Evolutionary conservation across 2,888 invertebrate genomes (phyloP), one percentile per base, ranked within the genome.

Genomic region (Sycophila texana): DNA sequence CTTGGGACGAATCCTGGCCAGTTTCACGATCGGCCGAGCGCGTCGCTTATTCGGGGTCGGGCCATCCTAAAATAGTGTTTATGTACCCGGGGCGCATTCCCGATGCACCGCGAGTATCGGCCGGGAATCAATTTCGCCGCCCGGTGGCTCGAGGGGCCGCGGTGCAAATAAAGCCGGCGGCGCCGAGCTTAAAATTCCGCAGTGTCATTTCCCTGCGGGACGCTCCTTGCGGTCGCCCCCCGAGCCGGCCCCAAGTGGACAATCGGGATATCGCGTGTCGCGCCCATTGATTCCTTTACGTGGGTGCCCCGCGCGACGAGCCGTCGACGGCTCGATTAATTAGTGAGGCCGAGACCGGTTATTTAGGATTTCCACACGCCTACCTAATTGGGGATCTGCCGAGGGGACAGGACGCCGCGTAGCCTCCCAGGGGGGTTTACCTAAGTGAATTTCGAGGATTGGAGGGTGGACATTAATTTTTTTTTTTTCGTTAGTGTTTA

Each of bases 191-290:
- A 65, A 74, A 74, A 80, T 80, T 80, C 77, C 53, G 58, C 63
- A 68, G 68, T 51, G 49, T 65, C 63, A 76, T 74, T 77, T 67
- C 70, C 80, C 77, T 58, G 47, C 20, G 80, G 80, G 72, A 53
- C 67, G 39, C 53, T 60, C 57, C 63, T 70, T 39, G 39, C 18
- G 49, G 18, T 20, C 39, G n/a, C 30, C 63, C n/a, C n/a, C 7
- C 51, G 30, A n/a, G 30, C 18, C 39, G 20, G 30, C 30, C n/a
- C n/a, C 0, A 53, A 26, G 2, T 39, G 26, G 70, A 30, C 82
- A 77, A 77, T 78, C 80, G 74, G 55, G 63, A 74, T 58, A 67
- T 77, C 72, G 77, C 77, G 63, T 77, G 79, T 72, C 39, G 26
- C 51, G 22, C 3, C 4, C 63, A 77, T 80, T 65, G 71, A 80